Percentiles rank a stretch among this genome's conserved stretches.
Evolutionary conservation across 2,797 vertebrate species (phyloP).

Genomic region (Jordanella pulchra): DNA sequence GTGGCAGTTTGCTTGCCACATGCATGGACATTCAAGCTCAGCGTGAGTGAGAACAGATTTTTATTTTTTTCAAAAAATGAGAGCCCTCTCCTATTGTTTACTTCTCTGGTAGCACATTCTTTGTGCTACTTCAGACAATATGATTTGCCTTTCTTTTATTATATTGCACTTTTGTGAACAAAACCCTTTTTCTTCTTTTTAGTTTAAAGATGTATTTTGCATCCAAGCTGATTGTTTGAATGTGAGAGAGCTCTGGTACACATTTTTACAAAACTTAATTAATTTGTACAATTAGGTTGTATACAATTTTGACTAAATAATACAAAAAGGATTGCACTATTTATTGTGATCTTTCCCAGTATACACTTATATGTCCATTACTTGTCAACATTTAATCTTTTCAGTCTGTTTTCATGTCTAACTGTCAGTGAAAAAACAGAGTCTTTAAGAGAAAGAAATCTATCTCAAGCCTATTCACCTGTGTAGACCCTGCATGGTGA

Average conservation of each 20-base stretch:
- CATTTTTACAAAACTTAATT: no score
- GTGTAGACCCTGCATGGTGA: no score
- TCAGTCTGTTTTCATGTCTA: neutral
- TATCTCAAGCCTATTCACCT: no score
- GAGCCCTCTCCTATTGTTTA: conserved; percentile 15
- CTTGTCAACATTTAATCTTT: no score
- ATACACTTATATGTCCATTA: no score
- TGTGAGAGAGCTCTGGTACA: neutral
- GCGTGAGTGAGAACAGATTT: conserved; percentile 38
- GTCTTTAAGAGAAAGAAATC: no score
- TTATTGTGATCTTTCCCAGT: no score
- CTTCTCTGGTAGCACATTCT: conserved; percentile 15
- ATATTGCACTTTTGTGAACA: neutral
- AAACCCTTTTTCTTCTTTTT: neutral
- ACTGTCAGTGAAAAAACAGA: no score
- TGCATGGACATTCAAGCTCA: conserved; percentile 40
- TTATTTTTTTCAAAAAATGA: conserved; percentile 31
- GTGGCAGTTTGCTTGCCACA: conserved; percentile 52
- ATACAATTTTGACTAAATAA: no score
- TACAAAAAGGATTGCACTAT: no score
- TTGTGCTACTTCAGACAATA: neutral
- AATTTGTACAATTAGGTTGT: no score
- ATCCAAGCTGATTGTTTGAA: no score
- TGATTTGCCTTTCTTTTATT: neutral
- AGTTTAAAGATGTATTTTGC: neutral